A percentile compares a stretch with the other conserved stretches of the same genome.
phyloP scores from a whole-genome alignment of 2,797 vertebrate genomes.

The Saxicola maurus region DNA sequence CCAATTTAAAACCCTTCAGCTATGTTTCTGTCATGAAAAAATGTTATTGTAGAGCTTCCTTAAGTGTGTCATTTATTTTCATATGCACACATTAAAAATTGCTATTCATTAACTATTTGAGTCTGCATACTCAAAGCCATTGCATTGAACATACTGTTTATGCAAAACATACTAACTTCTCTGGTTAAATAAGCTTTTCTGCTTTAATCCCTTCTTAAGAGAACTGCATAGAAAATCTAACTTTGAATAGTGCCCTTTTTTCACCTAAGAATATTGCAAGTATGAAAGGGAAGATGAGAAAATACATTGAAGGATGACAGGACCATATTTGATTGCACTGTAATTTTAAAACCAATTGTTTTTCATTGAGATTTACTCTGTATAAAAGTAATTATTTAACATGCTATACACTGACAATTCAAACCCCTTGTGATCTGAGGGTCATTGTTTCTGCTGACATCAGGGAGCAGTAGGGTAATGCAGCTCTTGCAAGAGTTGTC shows the following conservation, averaged over 20 bases:
- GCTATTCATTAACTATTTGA: neutral
- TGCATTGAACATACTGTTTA: neutral
- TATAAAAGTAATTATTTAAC: neutral
- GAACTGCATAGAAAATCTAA: neutral
- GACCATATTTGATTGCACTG: neutral
- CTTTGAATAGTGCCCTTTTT: neutral
- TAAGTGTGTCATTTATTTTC: neutral
- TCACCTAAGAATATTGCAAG: neutral
- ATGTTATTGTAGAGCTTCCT: neutral
- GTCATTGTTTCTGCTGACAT: neutral
- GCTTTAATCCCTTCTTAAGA: neutral
- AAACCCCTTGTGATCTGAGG: neutral
- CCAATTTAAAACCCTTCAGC: neutral
- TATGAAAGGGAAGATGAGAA: neutral
- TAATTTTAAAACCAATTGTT: neutral
- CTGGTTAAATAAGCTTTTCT: neutral
- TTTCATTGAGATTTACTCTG: neutral
- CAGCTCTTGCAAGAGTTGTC: neutral
- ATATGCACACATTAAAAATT: neutral
- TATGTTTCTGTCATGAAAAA: neutral
- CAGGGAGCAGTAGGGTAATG: neutral
- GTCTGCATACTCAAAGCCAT: neutral
- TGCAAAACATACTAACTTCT: neutral
- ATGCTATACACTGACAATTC: neutral
- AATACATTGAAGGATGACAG: neutral